A percentile compares a stretch with the other conserved stretches of the same genome.
phyloP scores from a whole-genome alignment of 2,113 vertebrate genomes.

The Ctenomys sociabilis region DNA sequence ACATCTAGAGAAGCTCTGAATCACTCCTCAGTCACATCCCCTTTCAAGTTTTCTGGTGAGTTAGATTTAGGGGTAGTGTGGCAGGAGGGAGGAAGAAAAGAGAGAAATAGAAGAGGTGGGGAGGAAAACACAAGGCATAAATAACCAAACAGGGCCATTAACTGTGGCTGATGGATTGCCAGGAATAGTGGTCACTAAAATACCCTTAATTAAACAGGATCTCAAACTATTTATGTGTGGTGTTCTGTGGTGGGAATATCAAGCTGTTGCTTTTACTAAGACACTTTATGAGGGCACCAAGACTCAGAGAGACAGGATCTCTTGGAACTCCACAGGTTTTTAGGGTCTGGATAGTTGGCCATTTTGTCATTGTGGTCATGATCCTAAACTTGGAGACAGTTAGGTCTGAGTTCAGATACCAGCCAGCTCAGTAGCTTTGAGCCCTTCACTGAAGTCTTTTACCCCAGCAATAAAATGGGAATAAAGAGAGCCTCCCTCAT shows the following conservation, averaged over 20 bases:
- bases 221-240: slow-evolving; percentile 72
- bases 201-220: slow-evolving; percentile 77
- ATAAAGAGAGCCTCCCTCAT: not conserved
- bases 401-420: slow-evolving; percentile 8
- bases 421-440: not conserved
- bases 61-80: slow-evolving; percentile 52
- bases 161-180: slow-evolving; percentile 77
- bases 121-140: slow-evolving; percentile 73
- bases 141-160: slow-evolving; percentile 70
- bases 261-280: slow-evolving; percentile 53
- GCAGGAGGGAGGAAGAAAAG: slow-evolving; percentile 51
- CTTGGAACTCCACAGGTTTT: not conserved
- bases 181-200: slow-evolving; percentile 76
- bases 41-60: slow-evolving; percentile 53
- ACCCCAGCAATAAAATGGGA: slow-evolving; percentile 43
- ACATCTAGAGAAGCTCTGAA: slow-evolving; percentile 39
- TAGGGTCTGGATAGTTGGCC: not conserved
- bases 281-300: slow-evolving; percentile 14
- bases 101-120: slow-evolving; percentile 69
- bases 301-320: not conserved
- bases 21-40: slow-evolving; percentile 49
- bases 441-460: slow-evolving; percentile 2
- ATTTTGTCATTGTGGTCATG: not conserved
- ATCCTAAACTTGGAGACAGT: not conserved
- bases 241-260: not conserved